A percentile compares a stretch with the other conserved stretches of the same genome.
phyloP scores from a whole-genome alignment of 2,888 invertebrate genomes.

The Dryocosmus kuriphilus region DNA sequence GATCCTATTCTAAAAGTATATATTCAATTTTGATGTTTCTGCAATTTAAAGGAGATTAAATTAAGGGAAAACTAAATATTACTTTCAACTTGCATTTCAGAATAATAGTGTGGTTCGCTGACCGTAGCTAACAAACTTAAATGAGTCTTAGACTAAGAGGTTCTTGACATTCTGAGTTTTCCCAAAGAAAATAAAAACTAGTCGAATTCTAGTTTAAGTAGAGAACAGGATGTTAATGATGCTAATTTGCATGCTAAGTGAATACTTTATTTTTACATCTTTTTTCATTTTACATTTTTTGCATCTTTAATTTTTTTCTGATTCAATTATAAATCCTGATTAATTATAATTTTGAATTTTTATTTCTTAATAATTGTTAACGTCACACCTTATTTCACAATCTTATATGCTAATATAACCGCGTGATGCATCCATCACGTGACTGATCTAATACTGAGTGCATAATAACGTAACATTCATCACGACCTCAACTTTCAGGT shows the following conservation, averaged over 20 bases:
- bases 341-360: neutral
- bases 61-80: neutral
- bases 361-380: neutral
- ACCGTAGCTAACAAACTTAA: neutral
- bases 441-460: slow-evolving; percentile 1
- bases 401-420: neutral
- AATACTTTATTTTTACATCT: slow-evolving; percentile 1
- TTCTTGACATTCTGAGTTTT: slow-evolving; percentile 9
- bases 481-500: slow-evolving; percentile 40
- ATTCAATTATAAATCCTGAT: neutral
- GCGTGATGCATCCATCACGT: neutral
- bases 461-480: slow-evolving; percentile 11
- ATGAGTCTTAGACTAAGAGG: neutral
- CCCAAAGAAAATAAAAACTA: neutral
- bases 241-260: neutral
- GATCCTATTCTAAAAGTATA: too few species aligned
- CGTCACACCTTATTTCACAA: neutral
- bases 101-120: neutral
- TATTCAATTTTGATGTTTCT: too few species aligned
- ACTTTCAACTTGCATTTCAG: neutral
- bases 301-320: neutral
- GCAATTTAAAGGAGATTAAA: neutral
- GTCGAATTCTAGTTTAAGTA: neutral
- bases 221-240: neutral
- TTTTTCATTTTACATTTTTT: slow-evolving; percentile 12